These are phyloP conservation scores for Brachionus rubens DNA, from an alignment of 1,140 invertebrate genomes.

Conservation along the genomic window DNA sequence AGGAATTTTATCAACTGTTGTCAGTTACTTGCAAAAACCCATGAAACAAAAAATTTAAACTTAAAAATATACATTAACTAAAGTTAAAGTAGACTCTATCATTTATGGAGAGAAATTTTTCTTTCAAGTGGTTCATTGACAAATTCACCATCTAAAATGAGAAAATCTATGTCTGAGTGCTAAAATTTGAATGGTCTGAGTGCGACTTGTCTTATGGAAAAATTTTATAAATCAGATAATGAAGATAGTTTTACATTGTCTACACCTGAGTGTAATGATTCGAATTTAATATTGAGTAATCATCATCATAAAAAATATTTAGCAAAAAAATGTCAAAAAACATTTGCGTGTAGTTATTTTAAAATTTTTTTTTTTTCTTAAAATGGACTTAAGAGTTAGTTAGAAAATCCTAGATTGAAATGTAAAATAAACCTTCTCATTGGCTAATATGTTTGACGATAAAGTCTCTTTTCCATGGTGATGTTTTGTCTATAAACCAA, in stretches of 20 bases:
- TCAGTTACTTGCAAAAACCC: too few species aligned
- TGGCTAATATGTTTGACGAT: too few species aligned
- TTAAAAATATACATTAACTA: too few species aligned
- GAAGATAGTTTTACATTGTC: conserved; percentile 27
- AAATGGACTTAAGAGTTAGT: too few species aligned
- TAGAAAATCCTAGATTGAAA: too few species aligned
- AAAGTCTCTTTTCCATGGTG: too few species aligned
- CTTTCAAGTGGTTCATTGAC: conserved; percentile 33
- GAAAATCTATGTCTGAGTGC: conserved; percentile 31
- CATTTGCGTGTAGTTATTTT: background rate
- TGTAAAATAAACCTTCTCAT: background rate
- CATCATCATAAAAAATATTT: background rate
- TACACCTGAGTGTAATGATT: conserved; percentile 27
- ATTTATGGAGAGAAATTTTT: too few species aligned
- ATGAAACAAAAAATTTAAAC: too few species aligned
- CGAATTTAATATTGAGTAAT: background rate
- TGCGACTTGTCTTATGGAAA: conserved; percentile 19
- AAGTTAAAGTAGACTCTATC: too few species aligned
- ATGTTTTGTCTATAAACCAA: too few species aligned
- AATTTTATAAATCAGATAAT: conserved; percentile 21
- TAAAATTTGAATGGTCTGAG: conserved; percentile 16
- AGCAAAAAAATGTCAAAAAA: background rate
- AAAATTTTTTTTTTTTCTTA: background rate
- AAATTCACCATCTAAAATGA: conserved; percentile 39
- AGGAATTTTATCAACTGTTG: too few species aligned